phyloP scores from a whole-genome alignment of 2,888 invertebrate genomes.

The Amorpha juglandis region DNA sequence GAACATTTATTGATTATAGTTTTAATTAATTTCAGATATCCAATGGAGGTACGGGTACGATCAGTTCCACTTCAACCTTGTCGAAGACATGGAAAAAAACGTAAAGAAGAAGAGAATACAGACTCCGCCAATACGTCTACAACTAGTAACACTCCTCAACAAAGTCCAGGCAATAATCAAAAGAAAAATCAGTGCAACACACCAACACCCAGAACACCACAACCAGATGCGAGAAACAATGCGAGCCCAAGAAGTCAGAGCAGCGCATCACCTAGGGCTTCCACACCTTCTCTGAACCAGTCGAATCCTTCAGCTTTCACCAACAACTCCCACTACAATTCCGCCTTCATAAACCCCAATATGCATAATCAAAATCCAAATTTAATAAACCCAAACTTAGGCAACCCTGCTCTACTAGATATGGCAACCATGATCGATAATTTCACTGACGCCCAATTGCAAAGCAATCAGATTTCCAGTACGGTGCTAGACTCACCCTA shows the following conservation, averaged over 20 bases:
- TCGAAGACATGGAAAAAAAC: constrained; percentile 90
- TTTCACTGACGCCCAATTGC: constrained; percentile 90
- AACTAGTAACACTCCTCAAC: constrained; percentile 59
- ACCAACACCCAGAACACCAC: constrained; percentile 74
- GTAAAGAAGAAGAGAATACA: constrained; percentile 88
- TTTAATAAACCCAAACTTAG: constrained; percentile 77
- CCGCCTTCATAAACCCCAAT: constrained; percentile 77
- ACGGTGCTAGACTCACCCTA: constrained; percentile 90
- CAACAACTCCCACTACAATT: constrained; percentile 72
- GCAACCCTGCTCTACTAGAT: constrained; percentile 86
- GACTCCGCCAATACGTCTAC: constrained; percentile 62
- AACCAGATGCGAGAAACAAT: constrained; percentile 70
- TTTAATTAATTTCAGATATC: constrained; percentile 85
- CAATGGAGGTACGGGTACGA: constrained; percentile 93
- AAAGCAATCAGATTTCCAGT: constrained; percentile 93
- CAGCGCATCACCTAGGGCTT: constrained; percentile 83
- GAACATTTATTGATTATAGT: neutral
- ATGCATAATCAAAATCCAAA: constrained; percentile 72
- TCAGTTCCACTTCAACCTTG: constrained; percentile 94
- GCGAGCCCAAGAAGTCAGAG: constrained; percentile 79
- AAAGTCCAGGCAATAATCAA: constrained; percentile 69
- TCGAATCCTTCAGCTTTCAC: constrained; percentile 65
- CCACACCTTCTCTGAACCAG: constrained; percentile 73
- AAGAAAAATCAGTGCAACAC: constrained; percentile 66
- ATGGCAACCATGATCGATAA: constrained; percentile 91